Evolutionary conservation across 2,113 vertebrate species (phyloP), one percentile per base, ranked within the genome.

Genomic region (Phalacrocorax brasilianus): DNA sequence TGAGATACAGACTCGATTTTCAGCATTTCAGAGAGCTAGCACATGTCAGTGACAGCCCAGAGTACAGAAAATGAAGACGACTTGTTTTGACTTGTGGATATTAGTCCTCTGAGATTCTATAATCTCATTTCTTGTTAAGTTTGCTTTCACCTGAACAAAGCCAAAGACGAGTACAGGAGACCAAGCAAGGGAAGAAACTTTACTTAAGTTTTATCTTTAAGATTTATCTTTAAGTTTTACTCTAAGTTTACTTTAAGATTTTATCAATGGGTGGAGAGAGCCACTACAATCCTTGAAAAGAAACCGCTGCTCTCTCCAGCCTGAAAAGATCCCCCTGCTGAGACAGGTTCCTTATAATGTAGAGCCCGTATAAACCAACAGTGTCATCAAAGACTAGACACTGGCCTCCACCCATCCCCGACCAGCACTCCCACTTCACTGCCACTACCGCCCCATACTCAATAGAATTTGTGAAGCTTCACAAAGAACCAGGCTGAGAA

Each of bases 371-470:
- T 80, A 93, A 93, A 92, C 63, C 45, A 80, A 35, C 4, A 6
- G 24, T 23, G 24, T 13, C 58, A 83, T 62, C 75, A 82, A 79
- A 76, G 75, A 8, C 52, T 5, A 35, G 32, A 8, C 14, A 14
- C 21, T 1, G 15, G 38, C 45, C 82, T n/a, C 74, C 78, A 73
- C 71, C 74, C 30, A 0, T 26, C 83, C 82, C 94, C 66, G 63
- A 68, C 52, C 53, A 70, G 38, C 26, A 12, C 38, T 77, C 27
- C 42, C 50, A 35, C 8, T 5, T 12, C 59, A n/a, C 27, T 32
- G 81, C 28, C 61, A 6, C 28, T 2, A 4, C 13, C n/a, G 21
- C 0, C 1, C 18, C 0, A 0, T 4, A 14, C 44, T 27, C 79
- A 26, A 7, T 0, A 47, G 28, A 32, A 45, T n/a, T 15, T 27